Evolutionary conservation across 2,113 vertebrate genomes (phyloP).

Genomic region (Passer montanus): DNA sequence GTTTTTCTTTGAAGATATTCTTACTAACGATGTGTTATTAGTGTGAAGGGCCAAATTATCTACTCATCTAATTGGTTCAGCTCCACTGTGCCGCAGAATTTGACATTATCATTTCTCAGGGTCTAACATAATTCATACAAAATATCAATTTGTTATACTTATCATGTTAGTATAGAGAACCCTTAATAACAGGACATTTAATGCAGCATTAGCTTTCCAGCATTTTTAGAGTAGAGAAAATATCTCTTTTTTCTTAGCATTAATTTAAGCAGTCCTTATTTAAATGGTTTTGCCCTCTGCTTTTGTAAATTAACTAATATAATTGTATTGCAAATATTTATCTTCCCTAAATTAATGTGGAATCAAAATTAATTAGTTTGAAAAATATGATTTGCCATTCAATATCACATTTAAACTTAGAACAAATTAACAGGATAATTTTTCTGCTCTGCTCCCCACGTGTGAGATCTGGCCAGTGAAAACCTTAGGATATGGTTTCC

Average conservation of each 20-base stretch:
- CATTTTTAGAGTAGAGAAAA: conserved; percentile 9
- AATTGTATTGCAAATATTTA: conserved; percentile 61
- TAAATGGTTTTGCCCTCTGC: conserved; percentile 18
- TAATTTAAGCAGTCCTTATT: conserved; percentile 31
- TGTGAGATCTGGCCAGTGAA: neutral
- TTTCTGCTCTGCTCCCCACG: neutral
- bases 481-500: conserved; percentile 15
- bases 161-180: conserved; percentile 14
- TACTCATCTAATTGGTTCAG: conserved; percentile 58
- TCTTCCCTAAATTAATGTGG: conserved; percentile 45
- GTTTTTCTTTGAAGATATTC: conserved; percentile 51
- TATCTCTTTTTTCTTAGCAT: neutral
- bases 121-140: conserved; percentile 59
- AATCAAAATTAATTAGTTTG: conserved; percentile 55
- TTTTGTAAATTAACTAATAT: conserved; percentile 51
- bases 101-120: conserved; percentile 58
- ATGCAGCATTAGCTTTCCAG: conserved; percentile 28
- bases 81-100: conserved; percentile 27
- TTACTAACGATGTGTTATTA: conserved; percentile 20
- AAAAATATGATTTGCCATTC: conserved; percentile 40
- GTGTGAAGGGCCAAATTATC: conserved; percentile 55
- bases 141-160: conserved; percentile 58
- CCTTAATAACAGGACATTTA: conserved; percentile 44
- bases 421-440: conserved; percentile 43
- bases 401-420: conserved; percentile 16